Evolutionary conservation across 2,797 vertebrate species (phyloP), one percentile per base, ranked within the genome.

Genomic region (Sebastolobus altivelis): DNA sequence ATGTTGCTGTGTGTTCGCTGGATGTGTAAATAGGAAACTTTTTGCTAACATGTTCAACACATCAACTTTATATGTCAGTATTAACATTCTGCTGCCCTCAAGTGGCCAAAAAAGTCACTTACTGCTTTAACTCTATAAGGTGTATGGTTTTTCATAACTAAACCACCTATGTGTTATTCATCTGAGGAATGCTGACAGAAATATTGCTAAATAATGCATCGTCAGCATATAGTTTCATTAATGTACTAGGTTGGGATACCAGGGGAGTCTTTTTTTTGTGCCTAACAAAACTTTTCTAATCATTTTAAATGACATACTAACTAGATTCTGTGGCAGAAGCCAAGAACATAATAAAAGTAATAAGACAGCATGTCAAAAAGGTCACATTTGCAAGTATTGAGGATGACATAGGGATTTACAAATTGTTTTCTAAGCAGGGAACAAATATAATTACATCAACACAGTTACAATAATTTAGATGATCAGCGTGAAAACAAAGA

Each of bases 391-490:
- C 7, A 22, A 12, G 8, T 61, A 8, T 1, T 38, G 12, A 8
- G 6, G 8, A 59, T 2, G 4, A 43, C 54, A 40, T 16, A 37
- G 8, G 3, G 4, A 37, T 2, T 7, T 72, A 31, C 2, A 8
- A 59, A 73, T 65, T n/a, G 46, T 43, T 66, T 65, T 61, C 52
- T 4, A 52, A n/a, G 9, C 59, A 46, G 46, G 68, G 25, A 70
- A 80, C 73, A 49, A 65, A n/a, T 70, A 31, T 77, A 77, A 80
- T 82, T 74, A 79, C 52, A 71, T 54, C 46, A 63, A 31, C 20
- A 52, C 49, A 27, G 55, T 20, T 72, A 38, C 6, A 75, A 22
- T 59, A 49, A 81, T 81, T 74, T 29, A 66, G 75, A 72, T 43
- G 73, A 78, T 74, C 65, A 59, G 66, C 8, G 9, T 85, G 67